Base-by-base conservation (phyloP, 2,888 invertebrate species). In the Lordiphosa andalusiaca region DNA sequence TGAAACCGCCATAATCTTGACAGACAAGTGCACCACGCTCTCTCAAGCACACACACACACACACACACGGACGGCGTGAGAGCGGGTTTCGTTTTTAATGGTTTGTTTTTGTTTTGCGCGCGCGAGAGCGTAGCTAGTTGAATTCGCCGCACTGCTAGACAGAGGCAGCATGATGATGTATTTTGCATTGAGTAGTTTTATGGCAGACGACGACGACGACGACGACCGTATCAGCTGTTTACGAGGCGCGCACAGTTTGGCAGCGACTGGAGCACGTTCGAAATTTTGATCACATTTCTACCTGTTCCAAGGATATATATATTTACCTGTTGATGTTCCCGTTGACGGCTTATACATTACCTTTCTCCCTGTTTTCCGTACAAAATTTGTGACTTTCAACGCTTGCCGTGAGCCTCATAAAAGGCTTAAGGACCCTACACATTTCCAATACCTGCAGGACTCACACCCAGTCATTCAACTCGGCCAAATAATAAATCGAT, bases 1-100 rank as follows among this genome's bases (percentile, higher is more conserved):
- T 72, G 65, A 73, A 75, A 69, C 74, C 76, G 81, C 84, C 81
- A 78, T 81, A 85, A 85, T 80, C 77, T 84, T 84, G 85, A 84
- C 75, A 73, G 84, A 73, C 76, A 76, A 81, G 78, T 84, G 42
- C 72, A 59, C 68, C 54, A 53, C 55, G 33, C 51, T 38, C 46
- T 57, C 55, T 66, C 55, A 37, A 49, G 44, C 3, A 6, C 19
- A 19, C 19, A 19, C 19, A 21, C 62, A 19, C 64, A 25, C 58
- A 35, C 48, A 10, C 47, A 19, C 21, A 47, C 41, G 30, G 35
- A 35, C 19, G n/a, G 46, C 33, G 33, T 2, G 21, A 42, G 42
- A 25, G 42, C 12, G 30, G 10, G 74, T 71, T 67, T 71, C 72
- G 59, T 49, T 73, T 62, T 77, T 77, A 77, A 77, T 84, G 77